Percentiles rank a stretch among this genome's conserved stretches.
phyloP scores from a whole-genome alignment of 2,888 invertebrate species.

The Scaptomyza cyrtandrae region DNA sequence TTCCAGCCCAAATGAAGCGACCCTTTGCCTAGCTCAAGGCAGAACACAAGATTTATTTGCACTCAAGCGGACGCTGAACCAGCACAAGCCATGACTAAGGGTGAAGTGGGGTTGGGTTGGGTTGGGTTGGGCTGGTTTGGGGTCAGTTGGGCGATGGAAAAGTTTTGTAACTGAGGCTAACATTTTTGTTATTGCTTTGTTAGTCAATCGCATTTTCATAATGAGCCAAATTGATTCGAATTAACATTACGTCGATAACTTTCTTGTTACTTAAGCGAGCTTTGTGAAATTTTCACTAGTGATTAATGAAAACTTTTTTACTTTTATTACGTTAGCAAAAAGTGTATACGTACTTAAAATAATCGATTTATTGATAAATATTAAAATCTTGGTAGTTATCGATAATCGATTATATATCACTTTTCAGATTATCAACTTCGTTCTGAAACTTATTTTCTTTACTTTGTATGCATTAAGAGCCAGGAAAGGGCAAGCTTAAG shows the following conservation, averaged over 20 bases:
- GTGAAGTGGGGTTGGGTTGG: neutral
- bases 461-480: neutral
- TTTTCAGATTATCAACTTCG: neutral
- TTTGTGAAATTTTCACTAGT: too few species aligned
- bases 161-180: neutral
- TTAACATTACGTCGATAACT: neutral
- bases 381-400: too few species aligned
- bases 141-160: neutral
- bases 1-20: constrained; percentile 13
- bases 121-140: neutral
- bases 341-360: neutral
- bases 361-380: neutral
- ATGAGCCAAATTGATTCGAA: neutral
- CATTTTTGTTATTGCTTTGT: neutral
- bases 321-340: too few species aligned
- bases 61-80: constrained; percentile 25
- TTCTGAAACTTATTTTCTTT: neutral
- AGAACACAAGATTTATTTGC: constrained; percentile 51
- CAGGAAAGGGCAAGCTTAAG: neutral
- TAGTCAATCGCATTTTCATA: constrained; percentile 6
- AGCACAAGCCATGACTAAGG: neutral
- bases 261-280: neutral
- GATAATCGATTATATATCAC: neutral
- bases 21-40: constrained; percentile 29
- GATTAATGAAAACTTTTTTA: too few species aligned